Evolutionary conservation across 2,888 invertebrate genomes (phyloP).

Genomic region (Lingula anatina): DNA sequence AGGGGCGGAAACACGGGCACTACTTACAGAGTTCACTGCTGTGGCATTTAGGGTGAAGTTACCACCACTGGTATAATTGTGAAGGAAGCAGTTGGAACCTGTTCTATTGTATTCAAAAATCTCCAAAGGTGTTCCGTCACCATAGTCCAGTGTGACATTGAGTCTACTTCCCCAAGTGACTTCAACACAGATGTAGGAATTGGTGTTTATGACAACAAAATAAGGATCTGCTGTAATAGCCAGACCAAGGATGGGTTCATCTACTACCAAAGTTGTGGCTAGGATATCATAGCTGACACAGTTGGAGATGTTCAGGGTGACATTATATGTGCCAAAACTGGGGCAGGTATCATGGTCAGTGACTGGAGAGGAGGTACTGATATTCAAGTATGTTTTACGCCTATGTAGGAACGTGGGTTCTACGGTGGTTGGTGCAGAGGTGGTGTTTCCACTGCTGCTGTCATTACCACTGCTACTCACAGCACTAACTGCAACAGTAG

Average conservation of each 20-base stretch:
- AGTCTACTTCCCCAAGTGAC: neutral
- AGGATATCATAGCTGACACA: neutral
- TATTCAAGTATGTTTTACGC: too few relatives aligned
- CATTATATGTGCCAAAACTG: neutral
- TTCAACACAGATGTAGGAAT: neutral
- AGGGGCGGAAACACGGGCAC: neutral
- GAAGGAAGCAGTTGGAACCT: neutral
- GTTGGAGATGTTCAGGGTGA: neutral
- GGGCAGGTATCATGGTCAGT: too few relatives aligned
- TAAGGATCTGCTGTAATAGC: neutral
- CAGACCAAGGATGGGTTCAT: neutral
- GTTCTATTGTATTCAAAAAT: neutral
- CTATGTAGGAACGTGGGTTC: too few relatives aligned
- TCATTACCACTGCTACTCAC: too few relatives aligned
- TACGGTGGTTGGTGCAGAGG: too few relatives aligned
- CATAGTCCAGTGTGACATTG: neutral
- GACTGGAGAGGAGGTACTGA: too few relatives aligned
- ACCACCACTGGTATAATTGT: neutral
- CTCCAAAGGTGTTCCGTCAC: neutral
- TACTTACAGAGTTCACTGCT: neutral
- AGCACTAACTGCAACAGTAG: too few relatives aligned
- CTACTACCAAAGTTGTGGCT: neutral
- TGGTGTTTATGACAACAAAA: neutral
- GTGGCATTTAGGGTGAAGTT: neutral
- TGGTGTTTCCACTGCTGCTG: too few relatives aligned